A percentile compares a stretch with the other conserved stretches of the same genome.
phyloP scores from a whole-genome alignment of 2,888 invertebrate species.

The Pristionchus japonicus region DNA sequence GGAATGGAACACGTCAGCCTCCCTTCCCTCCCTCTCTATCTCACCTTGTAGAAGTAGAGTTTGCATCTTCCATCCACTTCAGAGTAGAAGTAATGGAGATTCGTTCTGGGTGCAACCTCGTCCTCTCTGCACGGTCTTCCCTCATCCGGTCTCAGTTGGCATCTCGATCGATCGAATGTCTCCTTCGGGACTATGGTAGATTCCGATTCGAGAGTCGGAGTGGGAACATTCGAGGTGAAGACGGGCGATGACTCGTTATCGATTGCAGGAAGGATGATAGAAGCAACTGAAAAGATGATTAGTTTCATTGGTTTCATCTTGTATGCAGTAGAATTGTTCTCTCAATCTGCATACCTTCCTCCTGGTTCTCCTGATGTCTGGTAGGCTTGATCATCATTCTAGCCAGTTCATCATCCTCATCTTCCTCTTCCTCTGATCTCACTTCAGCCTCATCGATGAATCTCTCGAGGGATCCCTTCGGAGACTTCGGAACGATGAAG shows the following conservation, averaged over 20 bases:
- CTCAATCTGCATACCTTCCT: not conserved
- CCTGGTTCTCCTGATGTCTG: not conserved
- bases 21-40: not conserved
- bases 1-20: not conserved
- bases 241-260: not conserved
- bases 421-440: conserved; percentile 47
- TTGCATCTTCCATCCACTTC: conserved; percentile 67
- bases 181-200: conserved; percentile 51
- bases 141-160: conserved; percentile 68
- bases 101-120: conserved; percentile 67
- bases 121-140: conserved; percentile 68
- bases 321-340: not conserved
- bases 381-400: conserved; percentile 43
- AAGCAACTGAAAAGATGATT: not conserved
- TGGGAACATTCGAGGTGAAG: not conserved
- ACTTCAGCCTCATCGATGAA: conserved; percentile 45
- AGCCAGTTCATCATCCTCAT: conserved; percentile 31
- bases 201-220: conserved; percentile 43
- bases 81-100: conserved; percentile 73
- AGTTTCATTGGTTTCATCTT: too few relatives aligned
- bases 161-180: conserved; percentile 60
- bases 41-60: conserved; percentile 68
- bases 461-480: conserved; percentile 24
- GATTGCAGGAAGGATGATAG: conserved; percentile 9
- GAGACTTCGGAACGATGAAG: conserved; percentile 43